Base-by-base conservation (phyloP, 2,797 vertebrate species). In the Pangasius mekongensis region DNA sequence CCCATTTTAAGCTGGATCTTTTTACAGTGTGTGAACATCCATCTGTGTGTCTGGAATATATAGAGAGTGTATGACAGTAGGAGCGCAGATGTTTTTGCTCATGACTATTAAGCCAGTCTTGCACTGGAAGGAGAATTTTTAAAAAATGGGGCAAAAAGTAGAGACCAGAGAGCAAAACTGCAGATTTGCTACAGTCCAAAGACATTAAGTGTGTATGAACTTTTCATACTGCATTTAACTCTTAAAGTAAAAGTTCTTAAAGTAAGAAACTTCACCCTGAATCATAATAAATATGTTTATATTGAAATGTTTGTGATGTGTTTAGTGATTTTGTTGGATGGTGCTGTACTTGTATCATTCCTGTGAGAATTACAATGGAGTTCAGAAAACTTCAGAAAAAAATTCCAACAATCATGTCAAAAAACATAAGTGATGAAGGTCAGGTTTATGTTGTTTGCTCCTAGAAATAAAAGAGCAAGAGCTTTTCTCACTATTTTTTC, bases 81-180 rank as follows among this genome's bases (percentile, higher is more conserved):
- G 66, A 74, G 52, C 0, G 6, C 78, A 87, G 67, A 83, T 87
- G 86, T 49, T 83, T 71, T 83, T 49, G 11, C 56, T 87, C 56
- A 27, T 30, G 39, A 49, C 36, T 20, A 47, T 56, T 73, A 43
- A 58, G 66, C 36, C 78, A n/a, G 22, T 43, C 36, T 64, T 81
- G 30, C 30, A 6, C 2, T 36, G 30, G 77, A 80, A 18, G 1
- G 49, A 56, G n/a, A 30, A 56, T 16, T 30, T 2, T 18, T 33
- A 67, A 67, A 14, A 33, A 30, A 69, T 33, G 0, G 14, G 1
- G 18, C 6, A 71, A 11, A 36, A 33, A n/a, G 0, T 76, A 43
- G 71, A 74, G 3, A 5, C 11, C 73, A 49, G 47, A 76, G 47
- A 52, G 49, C 10, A 56, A 22, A 30, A 54, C 49, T 78, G 14